These are phyloP conservation scores for Sinocyclocheilus anophthalmus DNA, from an alignment of 2,113 vertebrate genomes.

Conservation along the genomic window DNA sequence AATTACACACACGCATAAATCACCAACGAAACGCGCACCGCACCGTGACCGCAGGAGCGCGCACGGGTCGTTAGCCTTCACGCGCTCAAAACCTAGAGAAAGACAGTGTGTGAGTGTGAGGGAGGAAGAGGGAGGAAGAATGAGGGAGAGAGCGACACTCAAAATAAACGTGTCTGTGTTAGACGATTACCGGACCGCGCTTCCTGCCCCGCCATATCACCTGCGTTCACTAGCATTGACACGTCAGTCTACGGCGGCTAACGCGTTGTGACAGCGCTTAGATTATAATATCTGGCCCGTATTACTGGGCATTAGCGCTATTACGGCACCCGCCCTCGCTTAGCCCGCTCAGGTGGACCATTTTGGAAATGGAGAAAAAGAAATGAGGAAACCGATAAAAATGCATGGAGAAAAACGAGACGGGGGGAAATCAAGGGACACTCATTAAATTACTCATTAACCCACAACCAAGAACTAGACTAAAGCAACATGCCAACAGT, in stretches of 20 bases:
- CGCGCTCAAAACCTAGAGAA: conserved; percentile 29
- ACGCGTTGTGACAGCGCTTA: conserved; percentile 82
- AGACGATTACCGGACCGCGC: conserved; percentile 74
- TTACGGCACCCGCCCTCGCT: conserved; percentile 68
- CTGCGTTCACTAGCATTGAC: conserved; percentile 78
- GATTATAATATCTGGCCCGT: conserved; percentile 84
- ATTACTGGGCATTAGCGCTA: conserved; percentile 80
- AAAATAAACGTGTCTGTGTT: conserved; percentile 76
- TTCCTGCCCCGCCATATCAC: conserved; percentile 74
- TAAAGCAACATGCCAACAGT: conserved; percentile 36
- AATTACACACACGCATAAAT: conserved; percentile 82
- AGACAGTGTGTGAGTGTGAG: conserved; percentile 33
- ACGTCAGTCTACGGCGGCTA: conserved; percentile 79
- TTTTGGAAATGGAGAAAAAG: conserved; percentile 61
- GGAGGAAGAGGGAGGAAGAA: neutral
- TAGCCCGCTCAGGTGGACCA: conserved; percentile 72
- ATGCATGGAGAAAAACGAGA: conserved; percentile 57
- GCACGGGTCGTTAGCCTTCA: conserved; percentile 52
- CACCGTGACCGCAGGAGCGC: conserved; percentile 62
- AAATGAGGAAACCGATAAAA: conserved; percentile 65
- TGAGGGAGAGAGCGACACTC: conserved; percentile 60
- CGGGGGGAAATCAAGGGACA: conserved; percentile 47
- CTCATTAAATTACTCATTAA: neutral
- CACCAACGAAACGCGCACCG: conserved; percentile 63
- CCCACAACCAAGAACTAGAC: neutral